phyloP scores from a whole-genome alignment of 2,888 invertebrate species.

The Halictus ligatus region DNA sequence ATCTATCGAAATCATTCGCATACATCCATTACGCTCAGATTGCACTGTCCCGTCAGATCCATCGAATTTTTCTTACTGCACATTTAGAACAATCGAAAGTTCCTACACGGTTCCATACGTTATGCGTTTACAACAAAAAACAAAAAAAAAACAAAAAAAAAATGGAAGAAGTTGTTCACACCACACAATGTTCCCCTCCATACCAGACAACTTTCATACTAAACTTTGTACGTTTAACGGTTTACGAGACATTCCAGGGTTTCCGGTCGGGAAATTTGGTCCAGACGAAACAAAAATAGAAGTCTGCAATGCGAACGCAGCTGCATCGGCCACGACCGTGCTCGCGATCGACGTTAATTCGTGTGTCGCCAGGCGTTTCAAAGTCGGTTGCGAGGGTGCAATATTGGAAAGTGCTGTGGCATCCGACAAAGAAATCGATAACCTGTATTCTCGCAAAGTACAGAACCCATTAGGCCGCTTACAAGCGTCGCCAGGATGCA shows the following conservation, averaged over 20 bases:
- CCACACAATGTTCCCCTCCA: not conserved
- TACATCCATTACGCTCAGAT: not conserved
- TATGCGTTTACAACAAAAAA: not conserved
- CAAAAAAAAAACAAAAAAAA: not conserved
- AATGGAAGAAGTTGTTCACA: not conserved
- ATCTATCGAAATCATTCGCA: not conserved
- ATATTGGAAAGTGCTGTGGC: slow-evolving; percentile 54
- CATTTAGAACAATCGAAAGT: not conserved
- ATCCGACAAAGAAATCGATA: slow-evolving; percentile 59
- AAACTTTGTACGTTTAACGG: not conserved
- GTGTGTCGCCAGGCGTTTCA: slow-evolving; percentile 55
- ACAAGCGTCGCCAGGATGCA: slow-evolving; percentile 42
- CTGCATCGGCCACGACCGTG: slow-evolving; percentile 32
- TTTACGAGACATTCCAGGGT: not conserved
- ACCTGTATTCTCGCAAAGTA: slow-evolving; percentile 54
- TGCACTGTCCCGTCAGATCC: not conserved
- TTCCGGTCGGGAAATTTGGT: not conserved
- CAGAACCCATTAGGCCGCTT: slow-evolving; percentile 54
- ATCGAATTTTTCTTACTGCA: not conserved
- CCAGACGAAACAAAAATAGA: not conserved
- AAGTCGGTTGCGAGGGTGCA: slow-evolving; percentile 53
- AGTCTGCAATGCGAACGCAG: not conserved
- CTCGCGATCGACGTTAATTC: slow-evolving; percentile 45
- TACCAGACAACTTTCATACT: not conserved
- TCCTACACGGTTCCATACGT: not conserved